Percentiles rank a stretch among this genome's conserved stretches.
Evolutionary conservation across 2,888 invertebrate species (phyloP).

Genomic region (Steinernema scapterisci): DNA sequence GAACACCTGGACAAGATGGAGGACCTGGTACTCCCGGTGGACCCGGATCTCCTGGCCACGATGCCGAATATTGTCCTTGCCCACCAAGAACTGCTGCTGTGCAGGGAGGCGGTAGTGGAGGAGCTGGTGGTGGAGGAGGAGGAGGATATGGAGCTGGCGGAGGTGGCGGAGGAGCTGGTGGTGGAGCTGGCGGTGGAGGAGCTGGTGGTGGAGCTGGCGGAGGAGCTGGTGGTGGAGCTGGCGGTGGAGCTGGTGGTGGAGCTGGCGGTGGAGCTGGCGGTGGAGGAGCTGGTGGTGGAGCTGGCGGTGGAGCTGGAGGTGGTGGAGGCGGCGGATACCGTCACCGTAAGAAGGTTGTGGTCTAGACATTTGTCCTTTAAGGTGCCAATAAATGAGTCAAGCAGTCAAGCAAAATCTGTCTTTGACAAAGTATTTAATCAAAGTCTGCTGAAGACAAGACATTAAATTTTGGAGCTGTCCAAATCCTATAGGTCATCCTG

Average conservation of each 20-base stretch:
- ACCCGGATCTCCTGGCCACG: neutral
- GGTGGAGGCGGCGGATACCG: neutral
- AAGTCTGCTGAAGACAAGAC: too few relatives aligned
- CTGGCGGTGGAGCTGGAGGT: neutral
- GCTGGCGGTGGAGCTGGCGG: neutral
- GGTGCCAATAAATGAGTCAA: too few relatives aligned
- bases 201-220: neutral
- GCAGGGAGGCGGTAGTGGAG: neutral
- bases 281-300: too few relatives aligned
- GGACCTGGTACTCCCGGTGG: neutral
- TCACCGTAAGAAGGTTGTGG: neutral
- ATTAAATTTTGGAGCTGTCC: too few relatives aligned
- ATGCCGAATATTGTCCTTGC: constrained; percentile 14
- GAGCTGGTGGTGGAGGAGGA: neutral
- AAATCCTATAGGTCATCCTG: too few relatives aligned
- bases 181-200: neutral
- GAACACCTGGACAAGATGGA: neutral
- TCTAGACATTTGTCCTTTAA: too few relatives aligned
- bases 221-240: neutral
- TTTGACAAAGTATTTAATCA: too few relatives aligned
- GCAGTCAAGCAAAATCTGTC: too few relatives aligned
- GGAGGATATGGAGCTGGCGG: neutral
- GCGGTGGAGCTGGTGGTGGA: neutral
- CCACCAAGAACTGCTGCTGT: neutral
- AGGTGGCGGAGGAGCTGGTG: neutral